Percentiles rank a stretch among this genome's conserved stretches.
These are phyloP conservation scores for Flexamia atlantica DNA, from an alignment of 2,888 invertebrate genomes.

Conservation along the genomic window DNA sequence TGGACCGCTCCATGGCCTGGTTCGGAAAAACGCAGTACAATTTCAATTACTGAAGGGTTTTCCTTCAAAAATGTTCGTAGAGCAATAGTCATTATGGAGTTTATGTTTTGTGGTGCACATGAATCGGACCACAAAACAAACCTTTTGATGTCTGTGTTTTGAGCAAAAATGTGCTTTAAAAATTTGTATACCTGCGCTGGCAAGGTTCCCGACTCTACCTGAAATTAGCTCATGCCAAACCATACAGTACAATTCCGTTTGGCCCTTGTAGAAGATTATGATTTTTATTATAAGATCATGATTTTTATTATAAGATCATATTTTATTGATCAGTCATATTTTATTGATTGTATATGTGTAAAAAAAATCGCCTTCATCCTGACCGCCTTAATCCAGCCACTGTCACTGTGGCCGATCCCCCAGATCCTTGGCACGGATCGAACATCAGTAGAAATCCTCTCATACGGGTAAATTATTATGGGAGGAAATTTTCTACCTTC, in stretches of 20 bases:
- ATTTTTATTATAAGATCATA: no score
- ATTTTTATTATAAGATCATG: no score
- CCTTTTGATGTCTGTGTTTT: not conserved
- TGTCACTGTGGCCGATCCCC: conserved; percentile 50
- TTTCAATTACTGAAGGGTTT: conserved; percentile 21
- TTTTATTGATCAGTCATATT: no score
- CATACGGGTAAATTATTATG: conserved; percentile 73
- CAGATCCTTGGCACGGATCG: not conserved
- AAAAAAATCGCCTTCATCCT: no score
- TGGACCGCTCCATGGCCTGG: conserved; percentile 25
- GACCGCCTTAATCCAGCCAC: conserved; percentile 58
- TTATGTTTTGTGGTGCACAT: conserved; percentile 27
- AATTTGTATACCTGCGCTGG: conserved; percentile 29
- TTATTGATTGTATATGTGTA: no score
- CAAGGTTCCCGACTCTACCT: not conserved
- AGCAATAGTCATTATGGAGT: conserved; percentile 22
- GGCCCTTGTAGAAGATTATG: conserved; percentile 3
- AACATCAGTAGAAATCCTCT: conserved; percentile 66
- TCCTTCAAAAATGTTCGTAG: conserved; percentile 25
- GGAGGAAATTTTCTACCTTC: conserved; percentile 72
- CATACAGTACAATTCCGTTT: conserved; percentile 12
- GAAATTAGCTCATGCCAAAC: conserved; percentile 32
- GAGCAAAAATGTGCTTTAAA: conserved; percentile 4
- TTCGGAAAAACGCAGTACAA: conserved; percentile 5
- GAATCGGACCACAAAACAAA: conserved; percentile 31